phyloP scores from a whole-genome alignment of 92 coral and sea anemone genomes.

The Montipora capitata region DNA sequence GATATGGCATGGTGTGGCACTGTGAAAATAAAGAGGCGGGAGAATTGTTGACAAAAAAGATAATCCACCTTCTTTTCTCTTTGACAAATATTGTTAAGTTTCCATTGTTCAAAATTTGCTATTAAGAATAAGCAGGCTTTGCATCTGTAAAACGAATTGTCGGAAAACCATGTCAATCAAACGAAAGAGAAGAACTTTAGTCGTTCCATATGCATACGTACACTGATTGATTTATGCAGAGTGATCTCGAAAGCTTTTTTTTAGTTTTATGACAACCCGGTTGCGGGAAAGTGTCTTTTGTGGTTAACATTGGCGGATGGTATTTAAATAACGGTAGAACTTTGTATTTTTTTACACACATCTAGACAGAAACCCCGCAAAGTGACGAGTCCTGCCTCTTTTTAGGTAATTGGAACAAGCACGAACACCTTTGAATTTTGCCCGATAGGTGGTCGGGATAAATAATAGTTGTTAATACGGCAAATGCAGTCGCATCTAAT shows the following conservation, averaged over 20 bases:
- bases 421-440: conserved; percentile 40
- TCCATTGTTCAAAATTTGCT: neutral
- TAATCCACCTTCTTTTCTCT: neutral
- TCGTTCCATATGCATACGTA: neutral
- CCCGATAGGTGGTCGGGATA: conserved; percentile 47
- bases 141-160: neutral
- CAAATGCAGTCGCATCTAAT: conserved; percentile 48
- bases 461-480: conserved; percentile 66
- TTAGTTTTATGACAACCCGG: neutral
- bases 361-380: conserved; percentile 30
- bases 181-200: neutral
- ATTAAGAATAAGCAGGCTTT: neutral
- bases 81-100: neutral
- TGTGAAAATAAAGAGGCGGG: conserved; percentile 5
- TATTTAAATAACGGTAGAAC: conserved; percentile 55
- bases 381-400: conserved; percentile 18
- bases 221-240: conserved; percentile 29
- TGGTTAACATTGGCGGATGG: neutral
- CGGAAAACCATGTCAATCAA: conserved; percentile 39
- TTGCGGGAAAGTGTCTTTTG: neutral
- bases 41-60: neutral
- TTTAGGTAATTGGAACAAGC: conserved; percentile 45
- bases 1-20: conserved; percentile 5
- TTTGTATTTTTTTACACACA: neutral
- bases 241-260: conserved; percentile 1